Base-by-base conservation (phyloP, 2,113 vertebrate species). In the Emydocephalus ijimae region DNA sequence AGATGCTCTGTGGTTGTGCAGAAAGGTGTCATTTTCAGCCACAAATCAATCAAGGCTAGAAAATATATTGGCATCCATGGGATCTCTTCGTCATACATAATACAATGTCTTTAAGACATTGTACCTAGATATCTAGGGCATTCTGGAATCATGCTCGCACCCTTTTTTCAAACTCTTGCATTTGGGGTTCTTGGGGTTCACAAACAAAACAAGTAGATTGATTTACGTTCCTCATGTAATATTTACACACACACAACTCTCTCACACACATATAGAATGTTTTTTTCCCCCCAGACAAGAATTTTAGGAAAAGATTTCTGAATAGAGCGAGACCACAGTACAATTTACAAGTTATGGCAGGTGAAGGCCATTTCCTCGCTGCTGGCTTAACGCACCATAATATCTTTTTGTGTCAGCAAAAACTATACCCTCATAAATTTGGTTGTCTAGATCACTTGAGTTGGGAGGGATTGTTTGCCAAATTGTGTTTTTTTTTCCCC, bases 261-360 rank as follows among this genome's bases (percentile, higher is more conserved):
- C 18, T 57, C 6, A 21, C 34, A 24, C 1, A 21, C 14, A 48
- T 7, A 59, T 3, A 54, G 57, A 88, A 88, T 24, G 34, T 20
- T 85, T 29, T 85, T 21, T 85, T 74, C 50, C 10, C 52, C 29
- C 59, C 20, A 89, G 88, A 59, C 54, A 48, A 24, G 3, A 85
- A 57, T 85, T 92, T 29, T 88, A 89, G 9, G 87, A 81, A 26
- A 81, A 89, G 87, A 34, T 85, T 85, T 89, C 34, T 89, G 54
- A 89, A 34, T 21, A 34, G 39, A 1, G 23, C 5, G 4, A 85
- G 48, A 21, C 61, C 81, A 26, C 50, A 91, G 69, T 5, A 39
- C 15, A 34, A 45, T 59, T 23, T 48, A 43, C 92, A 92, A 85
- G 92, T 89, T 89, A 59, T 48, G 69, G 89, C 88, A 92, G 20